A percentile compares a stretch with the other conserved stretches of the same genome.
Evolutionary conservation across 2,797 vertebrate genomes (phyloP).

Genomic region (Adrianichthys oophorus): DNA sequence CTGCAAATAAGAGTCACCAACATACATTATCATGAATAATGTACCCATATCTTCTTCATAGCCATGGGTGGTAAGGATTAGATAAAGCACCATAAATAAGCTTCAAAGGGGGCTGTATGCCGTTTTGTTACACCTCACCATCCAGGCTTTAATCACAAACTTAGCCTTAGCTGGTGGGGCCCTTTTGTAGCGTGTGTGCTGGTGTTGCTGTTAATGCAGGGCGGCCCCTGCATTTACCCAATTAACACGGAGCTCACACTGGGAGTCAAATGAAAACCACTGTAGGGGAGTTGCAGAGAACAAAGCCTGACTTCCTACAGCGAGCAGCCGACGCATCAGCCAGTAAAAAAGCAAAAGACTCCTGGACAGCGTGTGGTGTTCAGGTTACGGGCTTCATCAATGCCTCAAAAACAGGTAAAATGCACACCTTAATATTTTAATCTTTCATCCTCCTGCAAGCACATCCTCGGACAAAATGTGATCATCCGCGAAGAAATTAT

Average conservation of each 20-base stretch:
- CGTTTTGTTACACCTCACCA: slow-evolving; percentile 75
- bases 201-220: slow-evolving; percentile 67
- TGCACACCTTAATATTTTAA: too few species aligned
- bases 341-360: slow-evolving; percentile 18
- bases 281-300: slow-evolving; percentile 69
- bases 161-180: slow-evolving; percentile 71
- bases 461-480: too few species aligned
- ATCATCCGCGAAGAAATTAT: too few species aligned
- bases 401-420: slow-evolving; percentile 7
- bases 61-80: slow-evolving; percentile 76
- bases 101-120: slow-evolving; percentile 75
- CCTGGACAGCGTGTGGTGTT: slow-evolving; percentile 24
- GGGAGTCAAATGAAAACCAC: slow-evolving; percentile 79
- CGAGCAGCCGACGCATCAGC: slow-evolving; percentile 44
- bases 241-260: slow-evolving; percentile 80
- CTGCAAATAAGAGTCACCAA: slow-evolving; percentile 72
- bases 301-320: slow-evolving; percentile 66
- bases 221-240: slow-evolving; percentile 76
- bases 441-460: too few species aligned
- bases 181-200: slow-evolving; percentile 70
- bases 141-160: slow-evolving; percentile 78
- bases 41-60: slow-evolving; percentile 74
- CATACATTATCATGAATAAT: slow-evolving; percentile 81
- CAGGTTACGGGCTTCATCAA: slow-evolving; percentile 33
- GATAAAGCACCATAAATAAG: slow-evolving; percentile 80